Evolutionary conservation across 2,888 invertebrate genomes (phyloP).

Genomic region (Brachyptera risi): DNA sequence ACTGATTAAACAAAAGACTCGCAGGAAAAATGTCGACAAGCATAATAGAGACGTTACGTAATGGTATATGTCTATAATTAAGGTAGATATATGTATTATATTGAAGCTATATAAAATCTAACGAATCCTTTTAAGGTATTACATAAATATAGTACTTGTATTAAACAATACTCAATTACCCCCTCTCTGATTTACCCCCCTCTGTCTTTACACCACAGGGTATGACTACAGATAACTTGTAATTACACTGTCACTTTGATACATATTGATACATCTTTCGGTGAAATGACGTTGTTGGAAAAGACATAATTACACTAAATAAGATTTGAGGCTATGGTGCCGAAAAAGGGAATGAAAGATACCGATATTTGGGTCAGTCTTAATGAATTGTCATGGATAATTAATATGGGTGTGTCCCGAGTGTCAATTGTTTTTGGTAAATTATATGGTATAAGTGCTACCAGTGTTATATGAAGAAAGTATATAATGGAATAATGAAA

Average conservation of each 20-base stretch:
- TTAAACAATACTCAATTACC: conserved; percentile 14
- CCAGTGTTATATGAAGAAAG: too few relatives aligned
- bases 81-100: conserved; percentile 7
- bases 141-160: not conserved
- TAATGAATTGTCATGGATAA: too few relatives aligned
- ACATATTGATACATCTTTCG: not conserved
- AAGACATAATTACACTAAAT: not conserved
- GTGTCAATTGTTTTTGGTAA: too few relatives aligned
- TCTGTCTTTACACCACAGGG: not conserved
- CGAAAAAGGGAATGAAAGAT: not conserved
- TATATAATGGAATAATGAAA: too few relatives aligned
- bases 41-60: conserved; percentile 1
- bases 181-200: not conserved
- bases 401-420: too few relatives aligned
- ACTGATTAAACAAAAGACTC: conserved; percentile 2
- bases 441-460: too few relatives aligned
- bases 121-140: conserved; percentile 2
- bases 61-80: conserved; percentile 6
- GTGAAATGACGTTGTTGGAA: not conserved
- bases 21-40: not conserved
- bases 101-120: not conserved
- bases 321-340: too few relatives aligned
- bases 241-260: conserved; percentile 7
- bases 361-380: too few relatives aligned
- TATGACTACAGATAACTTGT: not conserved